phyloP scores from a whole-genome alignment of 2,797 vertebrate genomes.

The Trematomus bernacchii region DNA sequence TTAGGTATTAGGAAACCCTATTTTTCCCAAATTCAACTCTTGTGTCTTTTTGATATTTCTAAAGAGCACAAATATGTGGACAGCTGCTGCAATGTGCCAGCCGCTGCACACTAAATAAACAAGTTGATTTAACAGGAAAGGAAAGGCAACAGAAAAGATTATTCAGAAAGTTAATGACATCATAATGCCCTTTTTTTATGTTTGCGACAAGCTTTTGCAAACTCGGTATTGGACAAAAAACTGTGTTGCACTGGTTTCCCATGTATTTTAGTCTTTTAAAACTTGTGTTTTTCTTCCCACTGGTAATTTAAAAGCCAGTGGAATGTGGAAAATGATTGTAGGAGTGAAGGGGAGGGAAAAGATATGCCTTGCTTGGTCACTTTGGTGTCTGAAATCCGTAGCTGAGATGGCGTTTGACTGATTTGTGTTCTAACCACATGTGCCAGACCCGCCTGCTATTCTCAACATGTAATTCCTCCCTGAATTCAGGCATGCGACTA shows the following conservation, averaged over 20 bases:
- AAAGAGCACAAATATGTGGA: conserved; percentile 1
- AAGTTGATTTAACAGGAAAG: conserved; percentile 26
- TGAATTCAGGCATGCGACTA: conserved; percentile 75
- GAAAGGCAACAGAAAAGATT: conserved; percentile 50
- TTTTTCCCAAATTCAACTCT: neutral
- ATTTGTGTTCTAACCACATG: conserved; percentile 83
- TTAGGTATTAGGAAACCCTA: neutral
- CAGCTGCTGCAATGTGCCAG: conserved; percentile 1
- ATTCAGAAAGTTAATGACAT: conserved; percentile 58
- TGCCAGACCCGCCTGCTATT: conserved; percentile 78
- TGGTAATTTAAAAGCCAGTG: conserved; percentile 88
- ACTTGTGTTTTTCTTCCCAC: conserved; percentile 84
- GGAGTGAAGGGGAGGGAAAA: conserved; percentile 82
- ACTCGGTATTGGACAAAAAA: conserved; percentile 53
- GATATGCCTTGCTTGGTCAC: conserved; percentile 82
- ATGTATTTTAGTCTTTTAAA: conserved; percentile 83
- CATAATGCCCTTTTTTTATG: conserved; percentile 54
- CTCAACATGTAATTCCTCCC: conserved; percentile 79
- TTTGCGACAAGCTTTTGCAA: conserved; percentile 36
- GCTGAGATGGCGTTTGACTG: conserved; percentile 79
- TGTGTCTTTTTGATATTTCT: neutral
- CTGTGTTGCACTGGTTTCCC: conserved; percentile 59
- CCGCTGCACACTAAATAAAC: conserved; percentile 8
- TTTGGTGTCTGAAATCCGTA: conserved; percentile 78
- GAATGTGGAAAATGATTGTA: conserved; percentile 87